Percentiles rank a stretch among this genome's conserved stretches.
Conservation (phyloP, 2,113 vertebrate genomes). For the Pollimyrus isidori region DNA sequence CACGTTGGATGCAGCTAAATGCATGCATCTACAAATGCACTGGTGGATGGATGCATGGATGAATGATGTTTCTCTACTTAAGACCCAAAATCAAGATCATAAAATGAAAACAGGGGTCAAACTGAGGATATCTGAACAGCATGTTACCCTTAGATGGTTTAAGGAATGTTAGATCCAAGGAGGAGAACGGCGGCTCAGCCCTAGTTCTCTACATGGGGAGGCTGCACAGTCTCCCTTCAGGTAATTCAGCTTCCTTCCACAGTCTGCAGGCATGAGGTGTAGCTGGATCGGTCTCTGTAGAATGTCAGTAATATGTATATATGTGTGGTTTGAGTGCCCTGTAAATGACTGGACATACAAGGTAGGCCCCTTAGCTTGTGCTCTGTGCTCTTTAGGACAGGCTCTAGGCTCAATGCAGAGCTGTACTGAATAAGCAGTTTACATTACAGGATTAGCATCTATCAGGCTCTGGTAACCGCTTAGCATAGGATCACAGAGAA, state of each 20-base stretch:
- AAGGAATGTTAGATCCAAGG: not conserved
- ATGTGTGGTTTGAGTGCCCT: not conserved
- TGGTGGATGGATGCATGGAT: not conserved
- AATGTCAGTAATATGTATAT: not conserved
- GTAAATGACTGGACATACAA: not conserved
- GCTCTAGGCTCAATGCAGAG: not conserved
- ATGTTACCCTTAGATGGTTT: not conserved
- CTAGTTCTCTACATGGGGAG: not conserved
- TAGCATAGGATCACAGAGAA: not conserved
- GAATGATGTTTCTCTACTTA: constrained; percentile 36
- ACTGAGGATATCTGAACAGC: constrained; percentile 8
- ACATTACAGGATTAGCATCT: not conserved
- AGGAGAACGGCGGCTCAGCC: not conserved
- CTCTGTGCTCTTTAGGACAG: not conserved
- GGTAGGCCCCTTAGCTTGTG: not conserved
- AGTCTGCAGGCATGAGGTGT: not conserved
- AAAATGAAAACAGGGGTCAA: constrained; percentile 36
- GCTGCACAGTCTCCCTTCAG: not conserved
- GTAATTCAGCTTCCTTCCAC: not conserved
- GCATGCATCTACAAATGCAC: not conserved
- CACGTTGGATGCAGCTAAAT: not conserved
- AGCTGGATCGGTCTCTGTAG: not conserved
- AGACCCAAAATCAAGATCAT: constrained; percentile 14
- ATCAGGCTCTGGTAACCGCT: not conserved
- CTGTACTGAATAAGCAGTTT: not conserved